A percentile compares a stretch with the other conserved stretches of the same genome.
phyloP scores from a whole-genome alignment of 2,113 vertebrate genomes.

The Oreotragus oreotragus region DNA sequence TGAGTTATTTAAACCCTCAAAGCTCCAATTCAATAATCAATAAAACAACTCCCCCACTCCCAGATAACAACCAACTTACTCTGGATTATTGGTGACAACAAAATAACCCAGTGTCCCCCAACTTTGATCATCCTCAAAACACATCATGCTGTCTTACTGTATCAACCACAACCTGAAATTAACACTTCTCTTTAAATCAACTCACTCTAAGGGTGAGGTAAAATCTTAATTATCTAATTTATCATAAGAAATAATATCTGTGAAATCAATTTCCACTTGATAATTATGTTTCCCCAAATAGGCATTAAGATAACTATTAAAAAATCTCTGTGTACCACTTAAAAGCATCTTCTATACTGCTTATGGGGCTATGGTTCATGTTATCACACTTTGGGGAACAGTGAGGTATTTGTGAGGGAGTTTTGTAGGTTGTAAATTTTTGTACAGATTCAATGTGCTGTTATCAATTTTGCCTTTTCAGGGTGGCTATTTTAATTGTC shows the following conservation, averaged over 20 bases:
- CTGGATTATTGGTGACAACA: not conserved
- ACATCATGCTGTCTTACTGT: not conserved
- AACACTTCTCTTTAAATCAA: constrained; percentile 33
- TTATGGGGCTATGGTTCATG: not conserved
- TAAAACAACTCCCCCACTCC: not conserved
- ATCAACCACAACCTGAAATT: not conserved
- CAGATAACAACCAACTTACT: not conserved
- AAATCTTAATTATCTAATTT: not conserved
- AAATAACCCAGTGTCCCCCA: not conserved
- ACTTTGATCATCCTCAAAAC: not conserved
- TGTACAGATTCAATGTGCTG: not conserved
- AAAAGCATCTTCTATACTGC: not conserved
- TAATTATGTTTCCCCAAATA: constrained; percentile 40
- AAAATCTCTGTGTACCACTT: not conserved
- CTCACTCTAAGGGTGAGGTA: not conserved
- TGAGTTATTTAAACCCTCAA: not conserved
- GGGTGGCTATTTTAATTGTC: not conserved
- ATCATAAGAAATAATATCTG: not conserved
- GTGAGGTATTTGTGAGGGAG: not conserved
- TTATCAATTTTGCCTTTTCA: not conserved
- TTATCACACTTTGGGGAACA: not conserved
- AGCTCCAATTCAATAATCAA: not conserved
- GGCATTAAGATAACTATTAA: not conserved
- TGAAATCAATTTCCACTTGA: constrained; percentile 23
- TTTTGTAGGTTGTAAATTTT: not conserved